These are phyloP conservation scores for Heliothis subflexa DNA, from an alignment of 1,140 invertebrate genomes.

Conservation along the genomic window DNA sequence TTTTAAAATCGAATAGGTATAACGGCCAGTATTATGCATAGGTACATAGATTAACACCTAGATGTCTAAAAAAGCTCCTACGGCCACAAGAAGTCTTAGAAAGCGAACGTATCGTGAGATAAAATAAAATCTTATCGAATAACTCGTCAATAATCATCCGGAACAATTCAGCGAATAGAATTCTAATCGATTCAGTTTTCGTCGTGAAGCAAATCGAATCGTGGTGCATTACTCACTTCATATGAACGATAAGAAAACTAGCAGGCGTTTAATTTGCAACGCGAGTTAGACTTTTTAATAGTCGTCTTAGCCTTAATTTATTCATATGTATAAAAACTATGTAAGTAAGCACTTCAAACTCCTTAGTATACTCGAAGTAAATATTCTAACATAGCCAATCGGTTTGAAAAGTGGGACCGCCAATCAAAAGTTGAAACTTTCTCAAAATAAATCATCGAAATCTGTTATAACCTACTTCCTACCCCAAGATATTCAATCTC, in stretches of 20 bases:
- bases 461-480: background rate
- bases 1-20: constrained; percentile 8
- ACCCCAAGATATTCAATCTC: background rate
- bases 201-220: too few species aligned
- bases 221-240: too few species aligned
- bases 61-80: background rate
- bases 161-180: background rate
- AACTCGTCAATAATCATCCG: background rate
- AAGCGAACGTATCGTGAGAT: background rate
- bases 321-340: too few species aligned
- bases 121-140: background rate
- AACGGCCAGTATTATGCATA: background rate
- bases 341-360: too few species aligned
- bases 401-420: too few species aligned
- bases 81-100: background rate
- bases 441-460: background rate
- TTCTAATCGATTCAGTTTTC: background rate
- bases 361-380: too few species aligned
- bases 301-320: too few species aligned
- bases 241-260: too few species aligned
- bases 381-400: too few species aligned
- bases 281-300: too few species aligned
- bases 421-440: too few species aligned
- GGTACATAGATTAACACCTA: constrained; percentile 5
- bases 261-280: too few species aligned